Evolutionary conservation across 2,113 vertebrate species (phyloP).

Genomic region (Sinocyclocheilus grahami): DNA sequence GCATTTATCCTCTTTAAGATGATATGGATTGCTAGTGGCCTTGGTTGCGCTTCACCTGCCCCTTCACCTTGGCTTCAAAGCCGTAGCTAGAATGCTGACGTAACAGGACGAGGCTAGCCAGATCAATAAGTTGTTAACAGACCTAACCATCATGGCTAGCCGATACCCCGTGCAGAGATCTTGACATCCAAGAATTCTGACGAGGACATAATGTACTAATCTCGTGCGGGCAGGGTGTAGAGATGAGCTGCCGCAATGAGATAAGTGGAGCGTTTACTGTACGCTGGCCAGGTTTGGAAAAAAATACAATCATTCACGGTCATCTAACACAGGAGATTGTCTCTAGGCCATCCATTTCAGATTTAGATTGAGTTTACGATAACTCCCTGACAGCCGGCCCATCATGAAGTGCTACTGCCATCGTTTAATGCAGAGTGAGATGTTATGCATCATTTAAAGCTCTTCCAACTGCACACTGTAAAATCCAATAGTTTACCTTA

Average conservation of each 20-base stretch:
- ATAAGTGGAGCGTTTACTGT: conserved; percentile 5
- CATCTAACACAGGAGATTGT: conserved; percentile 34
- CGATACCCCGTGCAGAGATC: conserved; percentile 59
- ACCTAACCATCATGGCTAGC: conserved; percentile 60
- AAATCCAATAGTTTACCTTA: too few relatives aligned
- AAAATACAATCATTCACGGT: conserved; percentile 47
- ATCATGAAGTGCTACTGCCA: neutral
- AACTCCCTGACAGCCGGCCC: neutral
- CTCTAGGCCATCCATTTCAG: conserved; percentile 15
- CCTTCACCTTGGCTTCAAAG: conserved; percentile 41
- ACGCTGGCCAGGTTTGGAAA: neutral
- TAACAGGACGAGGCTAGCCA: conserved; percentile 59
- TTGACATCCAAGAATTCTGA: conserved; percentile 69
- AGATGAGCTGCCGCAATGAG: conserved; percentile 49
- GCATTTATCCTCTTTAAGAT: neutral
- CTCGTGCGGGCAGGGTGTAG: conserved; percentile 37
- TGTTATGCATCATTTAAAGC: neutral
- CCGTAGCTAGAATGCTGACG: conserved; percentile 49
- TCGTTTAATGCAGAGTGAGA: conserved; percentile 3
- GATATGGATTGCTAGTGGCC: conserved; percentile 18
- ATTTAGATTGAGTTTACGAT: conserved; percentile 30
- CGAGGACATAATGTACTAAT: conserved; percentile 60
- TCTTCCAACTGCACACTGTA: neutral
- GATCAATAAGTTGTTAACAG: conserved; percentile 73
- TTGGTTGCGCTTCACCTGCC: conserved; percentile 54